Evolutionary conservation across 2,797 vertebrate species (phyloP).

Genomic region (Myioborus miniatus): DNA sequence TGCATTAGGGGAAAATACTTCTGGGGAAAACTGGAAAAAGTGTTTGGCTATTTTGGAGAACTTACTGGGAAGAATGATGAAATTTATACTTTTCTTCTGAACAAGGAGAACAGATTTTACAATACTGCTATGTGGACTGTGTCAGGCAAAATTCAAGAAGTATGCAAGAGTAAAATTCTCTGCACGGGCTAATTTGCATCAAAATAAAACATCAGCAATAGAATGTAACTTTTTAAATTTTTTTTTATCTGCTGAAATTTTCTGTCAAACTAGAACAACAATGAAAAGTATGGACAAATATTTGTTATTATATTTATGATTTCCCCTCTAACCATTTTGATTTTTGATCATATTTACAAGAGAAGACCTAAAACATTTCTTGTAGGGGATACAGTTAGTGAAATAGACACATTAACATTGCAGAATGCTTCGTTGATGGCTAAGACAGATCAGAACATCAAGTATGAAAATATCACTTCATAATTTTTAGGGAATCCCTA

Average conservation of each 20-base stretch:
- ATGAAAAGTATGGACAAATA: not conserved
- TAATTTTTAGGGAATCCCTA: not conserved
- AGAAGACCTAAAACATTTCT: not conserved
- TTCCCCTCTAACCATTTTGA: not conserved
- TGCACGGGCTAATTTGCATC: not conserved
- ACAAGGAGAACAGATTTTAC: not conserved
- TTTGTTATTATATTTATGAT: not conserved
- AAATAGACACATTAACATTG: not conserved
- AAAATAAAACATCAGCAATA: not conserved
- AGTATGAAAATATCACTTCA: not conserved
- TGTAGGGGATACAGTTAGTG: not conserved
- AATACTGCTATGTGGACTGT: not conserved
- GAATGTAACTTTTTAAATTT: not conserved
- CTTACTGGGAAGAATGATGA: not conserved
- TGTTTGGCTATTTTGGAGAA: not conserved
- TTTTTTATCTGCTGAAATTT: not conserved
- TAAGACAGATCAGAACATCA: not conserved
- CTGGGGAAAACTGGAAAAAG: not conserved
- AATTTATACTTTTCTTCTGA: not conserved
- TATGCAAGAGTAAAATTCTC: not conserved
- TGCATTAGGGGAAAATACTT: not conserved
- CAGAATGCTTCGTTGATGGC: not conserved
- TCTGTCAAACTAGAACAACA: not conserved
- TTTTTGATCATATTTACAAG: not conserved
- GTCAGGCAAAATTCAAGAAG: not conserved